These are phyloP conservation scores for Procambarus clarkii DNA, from an alignment of 1,140 invertebrate genomes.

Conservation along the genomic window DNA sequence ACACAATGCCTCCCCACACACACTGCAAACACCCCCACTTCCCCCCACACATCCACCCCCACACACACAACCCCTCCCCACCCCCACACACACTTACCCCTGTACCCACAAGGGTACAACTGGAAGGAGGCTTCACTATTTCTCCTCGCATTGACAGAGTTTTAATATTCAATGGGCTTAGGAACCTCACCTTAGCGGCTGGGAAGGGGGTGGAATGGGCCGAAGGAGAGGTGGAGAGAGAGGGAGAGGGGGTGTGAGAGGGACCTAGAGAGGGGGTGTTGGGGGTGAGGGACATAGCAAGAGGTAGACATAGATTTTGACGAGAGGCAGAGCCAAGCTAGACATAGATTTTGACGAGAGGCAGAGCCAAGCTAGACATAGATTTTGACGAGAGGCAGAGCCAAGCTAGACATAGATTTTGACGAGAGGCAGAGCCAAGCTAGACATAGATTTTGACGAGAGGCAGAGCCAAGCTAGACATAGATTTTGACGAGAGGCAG, in stretches of 20 bases:
- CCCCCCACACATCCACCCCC: neutral
- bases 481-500: too few species aligned
- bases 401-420: too few species aligned
- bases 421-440: too few species aligned
- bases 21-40: neutral
- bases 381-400: too few species aligned
- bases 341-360: too few species aligned
- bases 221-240: neutral
- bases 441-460: too few species aligned
- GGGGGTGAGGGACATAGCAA: too few species aligned
- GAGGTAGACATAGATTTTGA: too few species aligned
- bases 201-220: neutral
- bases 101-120: neutral
- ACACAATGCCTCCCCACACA: neutral
- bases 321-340: too few species aligned
- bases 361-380: too few species aligned
- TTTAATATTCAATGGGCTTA: constrained; percentile 1
- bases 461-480: too few species aligned
- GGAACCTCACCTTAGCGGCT: neutral
- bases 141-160: neutral
- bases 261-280: neutral
- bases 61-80: neutral
- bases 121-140: neutral
- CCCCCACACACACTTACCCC: constrained; percentile 5
- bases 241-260: neutral